Base-by-base conservation (phyloP, 2,888 invertebrate species). In the Sthenelais limicola region DNA sequence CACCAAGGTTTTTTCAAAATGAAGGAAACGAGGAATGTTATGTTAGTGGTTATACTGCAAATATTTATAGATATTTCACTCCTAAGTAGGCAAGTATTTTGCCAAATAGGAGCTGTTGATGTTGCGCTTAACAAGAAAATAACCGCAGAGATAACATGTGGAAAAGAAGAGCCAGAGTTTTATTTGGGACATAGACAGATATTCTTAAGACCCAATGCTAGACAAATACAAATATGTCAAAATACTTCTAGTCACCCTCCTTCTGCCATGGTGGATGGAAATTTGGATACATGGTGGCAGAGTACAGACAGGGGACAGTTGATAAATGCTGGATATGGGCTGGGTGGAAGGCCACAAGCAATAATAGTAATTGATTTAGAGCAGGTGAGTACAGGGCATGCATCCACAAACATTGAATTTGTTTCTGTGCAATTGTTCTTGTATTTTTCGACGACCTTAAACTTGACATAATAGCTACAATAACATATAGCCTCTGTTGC, bases 231-330 rank as follows among this genome's bases (percentile, higher is more conserved):
- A 12, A 52, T 51, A 15, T 66, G 66, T 24, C 49, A 21, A 15
- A 67, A 35, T 21, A 33, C 15, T 30, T 38, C 26, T 24, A 38
- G 51, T 5, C 76, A 77, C 62, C 76, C 77, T 1, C 69, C 80
- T 9, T n/a, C 48, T 0, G 68, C 68, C 49, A 81, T 83, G 80
- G 80, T 81, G 5, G 83, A 83, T 68, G 82, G 82, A 18, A 28
- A 72, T 9, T 9, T 48, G 1, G 68, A 32, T 12, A 82, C 82
- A 0, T 77, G 72, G 73, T 83, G 83, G 83, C 83, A 83, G 74
- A 81, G 81, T 49, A 75, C 79, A 12, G 80, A 81, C 0, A 56
- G 82, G n/a, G 67, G 54, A 1, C 74, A 58, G 21, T 75, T 80
- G n/a, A 66, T 76, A 54, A 35, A 5, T 24, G 47, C 38, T 0